Percentiles rank a stretch among this genome's conserved stretches.
These are phyloP conservation scores for Zelleria hepariella DNA, from an alignment of 2,888 invertebrate species.

Conservation along the genomic window DNA sequence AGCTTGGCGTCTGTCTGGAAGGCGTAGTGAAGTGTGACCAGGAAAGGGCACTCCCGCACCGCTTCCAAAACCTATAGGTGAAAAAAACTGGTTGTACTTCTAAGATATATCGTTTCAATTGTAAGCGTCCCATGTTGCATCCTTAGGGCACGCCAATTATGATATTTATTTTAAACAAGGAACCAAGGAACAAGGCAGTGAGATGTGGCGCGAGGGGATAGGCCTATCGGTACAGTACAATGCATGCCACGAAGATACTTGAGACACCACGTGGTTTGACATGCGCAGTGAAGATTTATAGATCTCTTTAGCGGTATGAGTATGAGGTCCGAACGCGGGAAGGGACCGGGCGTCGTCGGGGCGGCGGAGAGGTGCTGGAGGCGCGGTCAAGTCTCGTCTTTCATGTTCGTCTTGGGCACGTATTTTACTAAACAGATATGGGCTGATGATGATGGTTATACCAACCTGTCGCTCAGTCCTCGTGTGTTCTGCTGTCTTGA, in stretches of 20 bases:
- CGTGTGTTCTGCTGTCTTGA: constrained; percentile 97
- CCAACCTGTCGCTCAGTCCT: constrained; percentile 92
- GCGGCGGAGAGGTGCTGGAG: no score
- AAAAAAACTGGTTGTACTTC: constrained; percentile 7
- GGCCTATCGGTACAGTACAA: no score
- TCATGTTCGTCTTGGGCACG: no score
- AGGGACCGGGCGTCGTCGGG: no score
- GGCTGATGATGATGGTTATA: not conserved
- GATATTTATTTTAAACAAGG: not conserved
- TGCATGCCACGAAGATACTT: no score
- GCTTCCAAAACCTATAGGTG: constrained; percentile 86
- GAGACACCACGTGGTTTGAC: no score
- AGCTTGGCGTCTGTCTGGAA: constrained; percentile 98
- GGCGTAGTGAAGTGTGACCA: constrained; percentile 97
- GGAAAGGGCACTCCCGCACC: constrained; percentile 93
- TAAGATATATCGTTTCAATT: no score
- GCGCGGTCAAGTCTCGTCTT: no score
- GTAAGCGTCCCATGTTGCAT: not conserved
- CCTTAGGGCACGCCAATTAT: not conserved
- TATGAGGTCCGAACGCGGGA: no score
- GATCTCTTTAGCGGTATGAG: no score
- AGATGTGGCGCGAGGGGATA: no score
- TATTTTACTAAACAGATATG: not conserved
- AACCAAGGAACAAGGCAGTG: not conserved
- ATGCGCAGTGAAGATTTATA: no score